Evolutionary conservation across 2,113 vertebrate species (phyloP), one percentile per base, ranked within the genome.

Genomic region (Eleginops maclovinus): DNA sequence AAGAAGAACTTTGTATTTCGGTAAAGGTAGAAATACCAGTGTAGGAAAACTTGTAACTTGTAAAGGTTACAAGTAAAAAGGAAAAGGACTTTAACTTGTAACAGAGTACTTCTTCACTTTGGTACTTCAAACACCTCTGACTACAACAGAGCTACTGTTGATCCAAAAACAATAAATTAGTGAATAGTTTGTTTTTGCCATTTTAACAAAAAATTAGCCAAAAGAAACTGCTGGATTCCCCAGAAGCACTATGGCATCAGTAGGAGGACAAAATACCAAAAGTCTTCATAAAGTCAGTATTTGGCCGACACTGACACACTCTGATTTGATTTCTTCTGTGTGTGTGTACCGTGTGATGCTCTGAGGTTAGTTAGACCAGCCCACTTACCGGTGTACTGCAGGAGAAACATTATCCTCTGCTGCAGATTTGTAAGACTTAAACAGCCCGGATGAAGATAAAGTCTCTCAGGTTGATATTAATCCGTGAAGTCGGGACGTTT

Each of bases 301-400:
- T 69, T 19, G 28, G 15, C n/a, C 13, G 26, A 22, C 4, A 17
- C n/a, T 12, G n/a, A 17, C 36, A 26, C n/a, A 72, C 49, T 28
- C 53, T n/a, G n/a, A n/a, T n/a, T n/a, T n/a, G n/a, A n/a, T n/a
- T n/a, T n/a, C n/a, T n/a, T n/a, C n/a, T n/a, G n/a, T n/a, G n/a
- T n/a, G 11, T 49, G 2, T 22, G 56, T 17, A 15, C 51, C 10
- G 24, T 54, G 60, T 54, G 60, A 64, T 16, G 60, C 59, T 58
- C 51, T 40, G 61, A 41, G 54, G 73, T 26, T 4, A 50, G 6
- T 66, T 15, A 2, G 53, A 59, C 0, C 53, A 67, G 53, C 73
- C 44, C 31, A 36, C 31, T 36, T 59, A 59, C 73, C 73, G n/a
- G 73, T 41, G 74, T 67, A 76, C 74, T 67, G 72, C 72, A 67